phyloP scores from a whole-genome alignment of 1,140 invertebrate species.

The Drosophila busckii region DNA sequence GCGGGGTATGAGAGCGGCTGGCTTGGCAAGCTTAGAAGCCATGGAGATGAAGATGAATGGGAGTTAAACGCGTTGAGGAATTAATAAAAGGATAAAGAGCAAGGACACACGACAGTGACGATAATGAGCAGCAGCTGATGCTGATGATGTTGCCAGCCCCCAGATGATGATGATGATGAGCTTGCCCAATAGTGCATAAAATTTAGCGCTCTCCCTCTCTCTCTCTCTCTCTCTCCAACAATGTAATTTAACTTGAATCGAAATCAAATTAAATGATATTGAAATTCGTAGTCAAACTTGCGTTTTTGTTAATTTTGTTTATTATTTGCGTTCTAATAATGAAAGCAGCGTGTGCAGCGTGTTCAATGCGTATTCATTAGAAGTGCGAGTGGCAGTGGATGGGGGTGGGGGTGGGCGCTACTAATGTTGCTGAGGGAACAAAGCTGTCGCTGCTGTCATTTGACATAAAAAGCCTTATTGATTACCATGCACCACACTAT shows the following conservation, averaged over 20 bases:
- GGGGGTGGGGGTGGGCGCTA: background rate
- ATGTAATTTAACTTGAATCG: constrained; percentile 34
- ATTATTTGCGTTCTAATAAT: constrained; percentile 20
- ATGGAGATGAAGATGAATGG: constrained; percentile 67
- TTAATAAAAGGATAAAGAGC: constrained; percentile 48
- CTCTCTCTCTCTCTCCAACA: no score
- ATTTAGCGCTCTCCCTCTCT: no score
- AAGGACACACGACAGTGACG: constrained; percentile 28
- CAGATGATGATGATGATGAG: constrained; percentile 17
- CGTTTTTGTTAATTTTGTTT: constrained; percentile 5
- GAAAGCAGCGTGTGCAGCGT: background rate
- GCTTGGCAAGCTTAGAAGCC: constrained; percentile 47
- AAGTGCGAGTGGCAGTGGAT: background rate
- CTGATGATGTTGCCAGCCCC: background rate
- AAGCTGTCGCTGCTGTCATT: constrained; percentile 32
- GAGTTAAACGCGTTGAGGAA: constrained; percentile 57
- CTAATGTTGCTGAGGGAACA: constrained; percentile 1
- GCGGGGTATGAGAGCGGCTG: background rate
- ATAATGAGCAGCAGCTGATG: constrained; percentile 8
- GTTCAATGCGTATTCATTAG: background rate
- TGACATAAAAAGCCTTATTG: constrained; percentile 71
- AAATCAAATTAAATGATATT: constrained; percentile 44
- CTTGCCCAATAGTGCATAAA: constrained; percentile 21
- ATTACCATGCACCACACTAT: constrained; percentile 34
- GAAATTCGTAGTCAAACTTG: constrained; percentile 21